Evolutionary conservation across 2,888 invertebrate genomes (phyloP).

Genomic region (Eupithecia insigniata): DNA sequence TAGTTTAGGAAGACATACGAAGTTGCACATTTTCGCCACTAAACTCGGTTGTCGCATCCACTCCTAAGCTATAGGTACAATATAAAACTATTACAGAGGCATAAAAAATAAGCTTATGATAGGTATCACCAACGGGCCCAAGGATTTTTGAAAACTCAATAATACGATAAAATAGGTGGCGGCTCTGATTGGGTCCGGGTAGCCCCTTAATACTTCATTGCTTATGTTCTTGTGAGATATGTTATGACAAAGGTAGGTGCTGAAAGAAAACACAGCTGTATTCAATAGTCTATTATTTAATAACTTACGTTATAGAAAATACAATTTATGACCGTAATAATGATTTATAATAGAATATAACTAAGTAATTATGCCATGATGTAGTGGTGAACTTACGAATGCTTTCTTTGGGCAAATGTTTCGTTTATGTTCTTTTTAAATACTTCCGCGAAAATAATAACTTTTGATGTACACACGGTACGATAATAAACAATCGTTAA

Average conservation of each 20-base stretch:
- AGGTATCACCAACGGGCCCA: too few relatives aligned
- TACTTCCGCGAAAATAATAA: neutral
- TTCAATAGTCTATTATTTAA: conserved; percentile 38
- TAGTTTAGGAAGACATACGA: too few relatives aligned
- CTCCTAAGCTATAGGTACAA: too few relatives aligned
- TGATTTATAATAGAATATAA: conserved; percentile 36
- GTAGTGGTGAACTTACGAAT: conserved; percentile 16
- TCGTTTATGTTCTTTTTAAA: neutral
- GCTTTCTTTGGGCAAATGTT: neutral
- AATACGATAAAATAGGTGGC: too few relatives aligned
- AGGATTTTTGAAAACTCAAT: too few relatives aligned
- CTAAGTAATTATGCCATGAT: conserved; percentile 28
- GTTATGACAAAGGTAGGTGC: neutral
- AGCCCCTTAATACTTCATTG: too few relatives aligned
- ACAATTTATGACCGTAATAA: conserved; percentile 39
- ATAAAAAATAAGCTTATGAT: too few relatives aligned
- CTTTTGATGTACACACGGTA: neutral
- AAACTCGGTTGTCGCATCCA: too few relatives aligned
- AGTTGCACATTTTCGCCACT: too few relatives aligned
- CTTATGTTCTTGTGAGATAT: too few relatives aligned
- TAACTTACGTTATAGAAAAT: conserved; percentile 40
- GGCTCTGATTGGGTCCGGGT: too few relatives aligned
- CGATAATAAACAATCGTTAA: neutral
- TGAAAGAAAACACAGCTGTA: conserved; percentile 21
- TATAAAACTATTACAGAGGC: too few relatives aligned